Percentiles rank a stretch among this genome's conserved stretches.
Conservation (phyloP, 2,113 vertebrate genomes). For the Cyphomyrus plagiostoma region DNA sequence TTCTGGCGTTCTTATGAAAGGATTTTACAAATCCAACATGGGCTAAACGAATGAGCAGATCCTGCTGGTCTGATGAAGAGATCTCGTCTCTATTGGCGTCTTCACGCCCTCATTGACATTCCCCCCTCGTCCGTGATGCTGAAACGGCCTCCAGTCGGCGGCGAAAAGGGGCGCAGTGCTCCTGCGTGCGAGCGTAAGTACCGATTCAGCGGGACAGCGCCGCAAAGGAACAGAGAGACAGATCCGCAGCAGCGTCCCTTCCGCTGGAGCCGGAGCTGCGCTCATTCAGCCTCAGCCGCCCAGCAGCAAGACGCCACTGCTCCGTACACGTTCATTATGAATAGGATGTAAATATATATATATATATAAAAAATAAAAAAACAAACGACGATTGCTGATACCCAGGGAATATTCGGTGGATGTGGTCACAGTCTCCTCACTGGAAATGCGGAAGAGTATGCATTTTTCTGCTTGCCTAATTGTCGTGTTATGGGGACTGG, state of each 20-base stretch:
- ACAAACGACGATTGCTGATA: constrained; percentile 37
- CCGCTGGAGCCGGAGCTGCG: constrained; percentile 46
- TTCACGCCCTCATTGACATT: constrained; percentile 41
- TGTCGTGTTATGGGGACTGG: constrained; percentile 72
- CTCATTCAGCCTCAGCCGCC: constrained; percentile 30
- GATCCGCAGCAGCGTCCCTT: constrained; percentile 48
- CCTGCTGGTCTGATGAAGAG: neutral
- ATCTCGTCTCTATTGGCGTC: constrained; percentile 3
- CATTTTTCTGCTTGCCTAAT: constrained; percentile 71
- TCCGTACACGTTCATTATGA: constrained; percentile 41
- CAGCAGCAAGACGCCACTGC: constrained; percentile 33
- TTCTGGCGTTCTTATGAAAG: neutral
- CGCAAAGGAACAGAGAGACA: constrained; percentile 45
- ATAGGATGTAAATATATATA: constrained; percentile 48
- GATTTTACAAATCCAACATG: neutral
- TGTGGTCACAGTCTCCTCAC: constrained; percentile 57
- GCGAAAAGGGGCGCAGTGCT: constrained; percentile 23
- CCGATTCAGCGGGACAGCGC: constrained; percentile 53
- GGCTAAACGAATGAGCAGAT: neutral
- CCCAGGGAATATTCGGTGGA: constrained; percentile 57
- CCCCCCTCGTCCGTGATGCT: constrained; percentile 62
- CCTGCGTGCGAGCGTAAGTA: constrained; percentile 51
- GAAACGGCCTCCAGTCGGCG: constrained; percentile 37
- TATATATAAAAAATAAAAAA: neutral
- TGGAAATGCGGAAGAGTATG: constrained; percentile 79